Percentiles rank a stretch among this genome's conserved stretches.
phyloP scores from a whole-genome alignment of 2,797 vertebrate genomes.

The Luscinia megarhynchos region DNA sequence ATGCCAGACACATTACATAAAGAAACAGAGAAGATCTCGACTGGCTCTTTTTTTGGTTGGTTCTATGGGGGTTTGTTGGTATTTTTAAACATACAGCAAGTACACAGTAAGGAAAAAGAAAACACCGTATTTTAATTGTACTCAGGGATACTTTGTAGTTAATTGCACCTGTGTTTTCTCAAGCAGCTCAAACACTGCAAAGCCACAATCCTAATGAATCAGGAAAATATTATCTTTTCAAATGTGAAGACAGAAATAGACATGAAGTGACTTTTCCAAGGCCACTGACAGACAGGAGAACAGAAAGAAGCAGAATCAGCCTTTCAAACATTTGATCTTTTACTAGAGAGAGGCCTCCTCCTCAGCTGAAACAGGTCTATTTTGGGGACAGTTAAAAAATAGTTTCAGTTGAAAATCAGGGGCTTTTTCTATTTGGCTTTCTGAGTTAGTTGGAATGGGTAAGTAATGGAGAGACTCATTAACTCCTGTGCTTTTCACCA shows the following conservation, averaged over 20 bases:
- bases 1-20: not conserved
- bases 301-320: not conserved
- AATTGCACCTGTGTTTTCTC: not conserved
- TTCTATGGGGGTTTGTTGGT: not conserved
- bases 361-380: not conserved
- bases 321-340: not conserved
- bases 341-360: not conserved
- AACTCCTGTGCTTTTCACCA: slow-evolving; percentile 34
- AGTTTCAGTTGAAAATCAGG: slow-evolving; percentile 25
- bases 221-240: slow-evolving; percentile 7
- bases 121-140: not conserved
- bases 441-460: slow-evolving; percentile 13
- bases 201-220: not conserved
- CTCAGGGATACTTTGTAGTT: not conserved
- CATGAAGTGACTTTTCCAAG: slow-evolving; percentile 25
- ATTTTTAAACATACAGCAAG: not conserved
- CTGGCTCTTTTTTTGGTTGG: not conserved
- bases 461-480: slow-evolving; percentile 57
- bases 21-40: not conserved
- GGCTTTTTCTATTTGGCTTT: not conserved
- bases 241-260: slow-evolving; percentile 23
- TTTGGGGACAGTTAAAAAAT: not conserved
- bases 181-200: not conserved
- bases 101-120: slow-evolving; percentile 14
- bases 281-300: not conserved